Conservation (phyloP, 92 coral and sea anemone genomes). For the Palythoa caribaeorum region DNA sequence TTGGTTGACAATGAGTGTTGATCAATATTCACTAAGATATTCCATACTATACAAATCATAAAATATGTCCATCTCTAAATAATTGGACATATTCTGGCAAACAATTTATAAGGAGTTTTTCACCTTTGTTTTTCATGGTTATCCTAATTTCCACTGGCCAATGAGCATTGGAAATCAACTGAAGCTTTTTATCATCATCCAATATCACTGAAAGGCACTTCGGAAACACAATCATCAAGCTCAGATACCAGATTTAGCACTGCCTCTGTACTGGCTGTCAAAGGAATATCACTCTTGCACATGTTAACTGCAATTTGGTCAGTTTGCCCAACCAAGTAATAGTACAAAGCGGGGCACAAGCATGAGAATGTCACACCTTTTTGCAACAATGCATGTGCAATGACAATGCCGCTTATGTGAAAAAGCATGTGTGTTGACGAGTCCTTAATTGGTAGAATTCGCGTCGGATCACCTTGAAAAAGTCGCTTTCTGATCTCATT, state of each 20-base stretch:
- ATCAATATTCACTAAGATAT: no score
- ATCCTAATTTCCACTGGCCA: constrained; percentile 21
- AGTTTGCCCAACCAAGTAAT: not conserved
- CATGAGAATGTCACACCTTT: constrained; percentile 2
- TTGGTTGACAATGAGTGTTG: no score
- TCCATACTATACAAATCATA: no score
- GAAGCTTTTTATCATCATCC: not conserved
- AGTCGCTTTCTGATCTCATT: constrained; percentile 47
- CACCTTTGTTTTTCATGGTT: constrained; percentile 32
- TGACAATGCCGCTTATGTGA: constrained; percentile 47
- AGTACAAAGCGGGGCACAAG: not conserved
- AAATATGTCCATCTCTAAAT: not conserved
- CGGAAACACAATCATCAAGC: not conserved
- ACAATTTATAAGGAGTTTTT: not conserved
- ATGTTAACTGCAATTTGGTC: not conserved
- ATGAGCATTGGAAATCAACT: constrained; percentile 22
- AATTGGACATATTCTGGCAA: not conserved
- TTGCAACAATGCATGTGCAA: constrained; percentile 7
- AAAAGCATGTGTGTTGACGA: constrained; percentile 41
- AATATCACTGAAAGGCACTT: constrained; percentile 3
- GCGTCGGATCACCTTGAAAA: constrained; percentile 50
- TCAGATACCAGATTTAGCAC: not conserved
- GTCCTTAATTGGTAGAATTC: constrained; percentile 53
- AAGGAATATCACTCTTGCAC: constrained; percentile 1
- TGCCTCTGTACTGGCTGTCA: not conserved